These are phyloP conservation scores for Periparus ater DNA, from an alignment of 2,797 vertebrate genomes.

Conservation along the genomic window DNA sequence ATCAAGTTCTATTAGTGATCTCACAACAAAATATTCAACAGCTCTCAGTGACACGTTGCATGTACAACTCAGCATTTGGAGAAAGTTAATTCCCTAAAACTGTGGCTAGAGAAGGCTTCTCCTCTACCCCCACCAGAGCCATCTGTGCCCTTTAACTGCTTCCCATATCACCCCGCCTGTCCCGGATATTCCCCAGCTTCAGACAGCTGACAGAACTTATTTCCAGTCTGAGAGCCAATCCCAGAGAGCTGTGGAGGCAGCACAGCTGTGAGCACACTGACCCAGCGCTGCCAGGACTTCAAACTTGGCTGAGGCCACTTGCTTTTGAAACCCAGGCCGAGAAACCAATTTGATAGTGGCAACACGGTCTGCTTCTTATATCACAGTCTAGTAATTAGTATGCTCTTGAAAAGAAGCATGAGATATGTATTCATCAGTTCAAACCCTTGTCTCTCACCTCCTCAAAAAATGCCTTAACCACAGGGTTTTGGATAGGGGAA, in stretches of 20 bases:
- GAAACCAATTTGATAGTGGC: background rate
- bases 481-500: background rate
- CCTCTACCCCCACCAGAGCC: background rate
- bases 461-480: constrained; percentile 17
- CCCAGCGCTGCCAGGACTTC: background rate
- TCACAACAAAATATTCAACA: background rate
- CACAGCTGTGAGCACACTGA: background rate
- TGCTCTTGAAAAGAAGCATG: constrained; percentile 2
- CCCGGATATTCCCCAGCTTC: background rate
- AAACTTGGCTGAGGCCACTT: background rate
- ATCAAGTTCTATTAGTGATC: background rate
- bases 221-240: fast-evolving
- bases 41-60: background rate
- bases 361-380: background rate
- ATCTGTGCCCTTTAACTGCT: background rate
- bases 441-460: constrained; percentile 36
- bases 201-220: fast-evolving
- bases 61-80: background rate
- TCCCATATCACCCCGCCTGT: fast-evolving
- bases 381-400: background rate
- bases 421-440: background rate
- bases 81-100: background rate
- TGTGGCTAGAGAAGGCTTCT: background rate
- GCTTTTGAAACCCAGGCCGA: background rate
- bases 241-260: background rate